Evolutionary conservation across 2,113 vertebrate genomes (phyloP), one percentile per base, ranked within the genome.

Genomic region (Strix uralensis): DNA sequence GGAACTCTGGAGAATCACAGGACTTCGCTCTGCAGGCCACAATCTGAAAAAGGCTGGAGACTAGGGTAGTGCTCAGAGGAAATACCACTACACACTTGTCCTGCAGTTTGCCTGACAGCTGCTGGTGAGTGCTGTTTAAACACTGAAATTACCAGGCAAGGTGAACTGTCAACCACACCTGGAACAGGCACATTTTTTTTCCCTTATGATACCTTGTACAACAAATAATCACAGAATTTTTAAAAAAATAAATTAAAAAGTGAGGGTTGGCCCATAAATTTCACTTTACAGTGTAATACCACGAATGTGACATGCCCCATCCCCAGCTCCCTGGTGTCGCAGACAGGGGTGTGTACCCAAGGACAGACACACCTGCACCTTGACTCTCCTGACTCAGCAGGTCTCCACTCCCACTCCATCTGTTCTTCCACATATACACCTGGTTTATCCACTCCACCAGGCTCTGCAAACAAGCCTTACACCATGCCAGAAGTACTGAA

Each of bases 1-100:
- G 97, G 96, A 95, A 73, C 21, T 47, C 32, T 6, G 44, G 19
- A 91, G 81, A 88, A 97, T 78, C 78, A 85, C 96, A 95, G 30
- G 7, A 36, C 5, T 19, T 10, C 0, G 0, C 26, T 67, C 57
- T 34, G 22, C n/a, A 9, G 19, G 26, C 49, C 18, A 14, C 1
- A 0, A 13, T 15, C 30, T 25, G 44, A 29, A 44, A 55, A 61
- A 65, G 7, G 8, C n/a, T 57, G 54, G 17, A 82, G 26, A 13
- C 7, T 3, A 10, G 11, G 2, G 22, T 3, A 82, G 26, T 4
- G 16, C 29, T 52, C 38, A 34, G 65, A 55, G 20, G 11, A 73
- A 77, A 30, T 11, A 38, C 3, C 61, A 26, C 12, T 55, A 26
- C 46, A 63, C 25, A 4, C 3, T 62, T 7, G 1, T 59, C 49